phyloP scores from a whole-genome alignment of 1,140 invertebrate species.

The Macrocentrus cingulum region DNA sequence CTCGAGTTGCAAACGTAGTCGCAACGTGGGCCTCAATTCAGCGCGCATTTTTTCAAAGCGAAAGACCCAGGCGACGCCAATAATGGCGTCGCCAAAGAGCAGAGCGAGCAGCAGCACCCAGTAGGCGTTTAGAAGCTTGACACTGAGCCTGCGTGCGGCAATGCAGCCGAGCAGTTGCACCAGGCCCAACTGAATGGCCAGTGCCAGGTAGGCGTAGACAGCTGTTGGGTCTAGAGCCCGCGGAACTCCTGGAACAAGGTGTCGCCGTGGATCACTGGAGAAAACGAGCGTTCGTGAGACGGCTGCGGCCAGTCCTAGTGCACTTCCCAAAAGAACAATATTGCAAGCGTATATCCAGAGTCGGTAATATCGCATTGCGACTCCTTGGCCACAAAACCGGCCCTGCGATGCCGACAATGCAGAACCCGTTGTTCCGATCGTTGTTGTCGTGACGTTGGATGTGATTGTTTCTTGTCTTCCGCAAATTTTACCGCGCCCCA shows the following conservation, averaged over 20 bases:
- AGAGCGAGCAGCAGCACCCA: constrained; percentile 80
- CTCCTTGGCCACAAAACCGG: constrained; percentile 47
- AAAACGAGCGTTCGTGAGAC: constrained; percentile 72
- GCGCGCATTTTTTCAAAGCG: constrained; percentile 74
- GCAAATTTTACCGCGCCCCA: constrained; percentile 17
- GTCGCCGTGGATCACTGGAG: constrained; percentile 64
- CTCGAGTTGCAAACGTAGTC: constrained; percentile 60
- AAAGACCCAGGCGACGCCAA: constrained; percentile 86
- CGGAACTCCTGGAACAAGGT: constrained; percentile 71
- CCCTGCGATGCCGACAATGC: constrained; percentile 34
- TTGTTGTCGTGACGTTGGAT: constrained; percentile 11
- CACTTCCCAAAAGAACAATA: constrained; percentile 78
- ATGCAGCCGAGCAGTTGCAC: constrained; percentile 77
- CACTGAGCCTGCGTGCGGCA: constrained; percentile 77
- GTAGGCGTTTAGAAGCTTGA: constrained; percentile 79
- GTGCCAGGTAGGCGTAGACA: constrained; percentile 80
- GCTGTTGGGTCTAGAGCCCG: constrained; percentile 77
- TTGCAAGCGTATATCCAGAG: constrained; percentile 93
- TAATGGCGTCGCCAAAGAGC: constrained; percentile 78
- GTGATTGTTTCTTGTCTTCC: constrained; percentile 22
- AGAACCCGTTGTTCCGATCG: constrained; percentile 29
- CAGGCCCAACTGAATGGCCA: constrained; percentile 69
- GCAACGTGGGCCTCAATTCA: constrained; percentile 70
- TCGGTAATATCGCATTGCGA: constrained; percentile 76
- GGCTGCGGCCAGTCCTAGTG: constrained; percentile 77